Percentiles rank a stretch among this genome's conserved stretches.
Evolutionary conservation across 2,888 invertebrate species (phyloP).

Genomic region (Hirtodrosophila cameraria): DNA sequence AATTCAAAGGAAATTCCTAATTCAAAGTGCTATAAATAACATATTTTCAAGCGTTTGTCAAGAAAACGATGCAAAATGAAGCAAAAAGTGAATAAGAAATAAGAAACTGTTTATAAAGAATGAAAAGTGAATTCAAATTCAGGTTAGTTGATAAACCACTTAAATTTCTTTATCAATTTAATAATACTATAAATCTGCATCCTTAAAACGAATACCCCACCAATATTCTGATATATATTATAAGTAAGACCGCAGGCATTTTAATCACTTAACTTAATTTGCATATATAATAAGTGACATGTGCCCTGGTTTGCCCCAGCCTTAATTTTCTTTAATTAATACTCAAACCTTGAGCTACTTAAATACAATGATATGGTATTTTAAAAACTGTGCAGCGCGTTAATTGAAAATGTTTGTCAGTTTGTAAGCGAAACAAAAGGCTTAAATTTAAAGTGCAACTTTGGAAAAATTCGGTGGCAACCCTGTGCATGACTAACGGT

Average conservation of each 20-base stretch:
- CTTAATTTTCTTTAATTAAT: too few species aligned
- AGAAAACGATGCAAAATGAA: too few species aligned
- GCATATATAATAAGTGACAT: constrained; percentile 15
- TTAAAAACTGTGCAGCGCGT: constrained; percentile 17
- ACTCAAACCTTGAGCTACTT: constrained; percentile 6
- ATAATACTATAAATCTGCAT: constrained; percentile 2
- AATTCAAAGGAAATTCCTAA: too few species aligned
- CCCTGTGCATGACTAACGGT: constrained; percentile 8
- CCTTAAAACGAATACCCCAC: not conserved
- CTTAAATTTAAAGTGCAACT: constrained; percentile 11
- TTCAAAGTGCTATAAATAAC: too few species aligned
- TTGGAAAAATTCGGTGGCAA: constrained; percentile 18
- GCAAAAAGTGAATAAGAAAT: too few species aligned
- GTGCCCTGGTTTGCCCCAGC: not conserved
- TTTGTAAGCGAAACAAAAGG: too few species aligned
- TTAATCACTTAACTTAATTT: constrained; percentile 31
- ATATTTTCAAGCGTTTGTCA: too few species aligned
- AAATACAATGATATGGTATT: constrained; percentile 25
- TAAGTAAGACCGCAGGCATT: constrained; percentile 6
- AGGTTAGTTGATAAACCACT: too few species aligned
- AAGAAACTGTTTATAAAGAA: too few species aligned
- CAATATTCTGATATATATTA: not conserved
- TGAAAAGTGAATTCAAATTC: too few species aligned
- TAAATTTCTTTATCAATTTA: too few species aligned
- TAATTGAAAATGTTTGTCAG: constrained; percentile 15